Percentiles rank a stretch among this genome's conserved stretches.
Evolutionary conservation across 2,797 vertebrate genomes (phyloP).

Genomic region (Acanthurus leucopareius): DNA sequence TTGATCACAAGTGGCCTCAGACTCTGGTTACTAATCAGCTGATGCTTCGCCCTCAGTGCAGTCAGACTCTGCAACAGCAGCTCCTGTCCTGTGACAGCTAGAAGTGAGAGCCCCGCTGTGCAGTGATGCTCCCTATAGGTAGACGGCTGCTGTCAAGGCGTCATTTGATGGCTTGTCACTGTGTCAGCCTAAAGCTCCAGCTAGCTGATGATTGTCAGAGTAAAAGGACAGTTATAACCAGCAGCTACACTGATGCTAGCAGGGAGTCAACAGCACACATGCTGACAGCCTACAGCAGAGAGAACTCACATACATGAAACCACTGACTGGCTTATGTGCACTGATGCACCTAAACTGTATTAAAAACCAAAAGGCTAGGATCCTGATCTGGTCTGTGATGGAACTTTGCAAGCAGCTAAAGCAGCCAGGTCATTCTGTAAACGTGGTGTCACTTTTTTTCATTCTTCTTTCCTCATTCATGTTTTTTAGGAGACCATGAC

Average conservation of each 20-base stretch:
- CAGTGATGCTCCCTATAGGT: background rate
- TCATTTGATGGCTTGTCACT: slow-evolving; percentile 27
- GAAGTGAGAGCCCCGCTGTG: slow-evolving; percentile 3
- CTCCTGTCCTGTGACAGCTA: background rate
- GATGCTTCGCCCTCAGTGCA: slow-evolving; percentile 9
- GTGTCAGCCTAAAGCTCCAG: background rate
- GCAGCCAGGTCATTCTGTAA: background rate
- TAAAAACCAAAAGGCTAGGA: background rate
- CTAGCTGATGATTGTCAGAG: slow-evolving; percentile 31
- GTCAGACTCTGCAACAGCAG: slow-evolving; percentile 1
- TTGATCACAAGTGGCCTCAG: slow-evolving; percentile 10
- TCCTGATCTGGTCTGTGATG: slow-evolving; percentile 4
- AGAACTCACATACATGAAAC: slow-evolving; percentile 5
- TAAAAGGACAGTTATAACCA: slow-evolving; percentile 36
- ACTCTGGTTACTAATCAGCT: slow-evolving; percentile 5
- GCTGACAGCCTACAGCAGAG: slow-evolving; percentile 18
- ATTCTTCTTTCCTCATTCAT: background rate
- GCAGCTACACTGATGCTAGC: slow-evolving; percentile 26
- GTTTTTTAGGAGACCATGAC: slow-evolving; percentile 94
- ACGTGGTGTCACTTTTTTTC: background rate
- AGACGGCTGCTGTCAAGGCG: background rate
- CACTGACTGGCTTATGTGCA: background rate
- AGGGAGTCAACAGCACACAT: slow-evolving; percentile 21
- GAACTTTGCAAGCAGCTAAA: background rate
- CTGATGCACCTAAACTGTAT: background rate